Conservation (phyloP, 2,797 vertebrate genomes). For the Psittacula echo region DNA sequence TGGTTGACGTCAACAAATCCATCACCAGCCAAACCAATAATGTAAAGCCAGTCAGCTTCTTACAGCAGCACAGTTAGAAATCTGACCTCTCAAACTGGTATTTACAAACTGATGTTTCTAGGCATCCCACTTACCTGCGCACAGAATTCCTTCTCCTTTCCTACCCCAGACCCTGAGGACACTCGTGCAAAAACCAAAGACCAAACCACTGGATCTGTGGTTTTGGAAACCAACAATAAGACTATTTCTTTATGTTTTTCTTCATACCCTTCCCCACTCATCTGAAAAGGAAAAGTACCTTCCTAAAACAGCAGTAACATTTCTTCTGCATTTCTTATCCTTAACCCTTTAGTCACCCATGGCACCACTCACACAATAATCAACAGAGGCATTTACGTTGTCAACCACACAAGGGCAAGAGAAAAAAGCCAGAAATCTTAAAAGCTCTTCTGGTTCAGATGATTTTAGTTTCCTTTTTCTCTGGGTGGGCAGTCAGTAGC, state of each 20-base stretch:
- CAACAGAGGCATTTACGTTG: background rate
- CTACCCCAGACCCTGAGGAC: background rate
- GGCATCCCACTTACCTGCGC: background rate
- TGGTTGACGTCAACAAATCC: constrained; percentile 28
- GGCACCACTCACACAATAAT: background rate
- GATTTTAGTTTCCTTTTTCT: background rate
- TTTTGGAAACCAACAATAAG: background rate
- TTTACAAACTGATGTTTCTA: background rate
- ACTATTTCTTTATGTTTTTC: background rate
- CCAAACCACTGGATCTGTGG: background rate
- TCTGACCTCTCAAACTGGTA: background rate
- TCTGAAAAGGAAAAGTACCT: background rate
- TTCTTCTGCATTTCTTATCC: background rate
- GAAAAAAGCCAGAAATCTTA: background rate
- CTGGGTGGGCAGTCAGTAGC: background rate
- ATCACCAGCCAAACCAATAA: background rate
- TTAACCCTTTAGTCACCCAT: background rate
- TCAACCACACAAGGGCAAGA: background rate
- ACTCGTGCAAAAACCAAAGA: background rate
- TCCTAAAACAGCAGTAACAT: background rate
- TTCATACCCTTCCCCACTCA: background rate
- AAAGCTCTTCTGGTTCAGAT: background rate
- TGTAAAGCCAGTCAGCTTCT: background rate
- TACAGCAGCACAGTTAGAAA: background rate
- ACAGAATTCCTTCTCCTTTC: background rate